Percentiles rank a stretch among this genome's conserved stretches.
These are phyloP conservation scores for Drosophila trapezifrons DNA, from an alignment of 1,140 invertebrate genomes.

Conservation along the genomic window DNA sequence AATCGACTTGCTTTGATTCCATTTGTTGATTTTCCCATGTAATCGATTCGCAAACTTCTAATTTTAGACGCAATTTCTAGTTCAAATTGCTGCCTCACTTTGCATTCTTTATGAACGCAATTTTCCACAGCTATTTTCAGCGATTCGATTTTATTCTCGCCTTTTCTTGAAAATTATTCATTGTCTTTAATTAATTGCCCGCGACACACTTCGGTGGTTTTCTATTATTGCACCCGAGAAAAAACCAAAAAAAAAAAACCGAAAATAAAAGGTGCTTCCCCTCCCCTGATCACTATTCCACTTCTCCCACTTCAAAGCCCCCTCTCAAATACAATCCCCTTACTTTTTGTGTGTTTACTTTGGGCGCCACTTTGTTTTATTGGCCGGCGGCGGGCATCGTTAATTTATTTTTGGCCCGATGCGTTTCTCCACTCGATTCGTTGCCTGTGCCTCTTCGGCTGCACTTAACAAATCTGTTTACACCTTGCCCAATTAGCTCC, in stretches of 20 bases:
- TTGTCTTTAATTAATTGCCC: constrained; percentile 65
- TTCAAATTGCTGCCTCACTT: constrained; percentile 57
- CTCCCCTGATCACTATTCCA: constrained; percentile 5
- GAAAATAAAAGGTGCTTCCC: constrained; percentile 40
- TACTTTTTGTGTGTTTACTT: constrained; percentile 46
- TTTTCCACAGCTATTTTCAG: constrained; percentile 26
- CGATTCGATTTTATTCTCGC: constrained; percentile 27
- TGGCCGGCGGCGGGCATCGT: constrained; percentile 33
- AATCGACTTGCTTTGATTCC: constrained; percentile 36
- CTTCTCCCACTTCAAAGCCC: not conserved
- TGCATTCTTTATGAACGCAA: constrained; percentile 55
- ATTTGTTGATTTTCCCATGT: constrained; percentile 24
- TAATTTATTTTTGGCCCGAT: constrained; percentile 61
- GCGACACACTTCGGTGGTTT: constrained; percentile 72
- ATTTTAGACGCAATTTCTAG: constrained; percentile 69
- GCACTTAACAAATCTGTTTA: constrained; percentile 72
- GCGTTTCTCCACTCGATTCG: constrained; percentile 70
- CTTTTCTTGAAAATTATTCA: constrained; percentile 57
- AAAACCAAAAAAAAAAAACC: constrained; percentile 19
- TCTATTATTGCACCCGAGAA: constrained; percentile 43
- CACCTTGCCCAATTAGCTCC: constrained; percentile 51
- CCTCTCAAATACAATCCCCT: constrained; percentile 13
- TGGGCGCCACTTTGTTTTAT: constrained; percentile 68
- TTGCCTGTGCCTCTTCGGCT: constrained; percentile 27
- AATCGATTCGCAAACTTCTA: constrained; percentile 67